Conservation (phyloP, 35 echinoderm and acorn worm genomes). For the Ophiothrix spiculata region DNA sequence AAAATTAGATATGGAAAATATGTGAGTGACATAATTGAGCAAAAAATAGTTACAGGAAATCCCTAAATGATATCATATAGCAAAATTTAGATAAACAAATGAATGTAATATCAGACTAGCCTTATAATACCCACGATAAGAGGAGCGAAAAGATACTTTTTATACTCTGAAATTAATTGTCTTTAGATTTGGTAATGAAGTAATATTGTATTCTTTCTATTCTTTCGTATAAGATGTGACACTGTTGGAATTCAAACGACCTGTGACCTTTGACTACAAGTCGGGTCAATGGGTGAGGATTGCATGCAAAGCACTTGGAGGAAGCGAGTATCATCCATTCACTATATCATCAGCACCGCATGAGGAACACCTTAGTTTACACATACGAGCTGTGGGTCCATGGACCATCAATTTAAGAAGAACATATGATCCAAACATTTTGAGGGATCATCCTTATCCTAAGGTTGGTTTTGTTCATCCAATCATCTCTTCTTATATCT, state of each 20-base stretch:
- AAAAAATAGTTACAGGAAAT: no score
- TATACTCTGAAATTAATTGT: no score
- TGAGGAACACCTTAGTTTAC: constrained; percentile 84
- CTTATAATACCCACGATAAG: no score
- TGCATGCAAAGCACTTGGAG: constrained; percentile 75
- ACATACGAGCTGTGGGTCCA: constrained; percentile 95
- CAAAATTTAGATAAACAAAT: no score
- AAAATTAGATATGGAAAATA: no score
- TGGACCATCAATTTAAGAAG: constrained; percentile 90
- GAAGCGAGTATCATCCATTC: constrained; percentile 95
- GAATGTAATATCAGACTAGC: no score
- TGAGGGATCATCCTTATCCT: constrained; percentile 85
- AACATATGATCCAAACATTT: constrained; percentile 88
- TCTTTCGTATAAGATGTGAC: constrained; percentile 61
- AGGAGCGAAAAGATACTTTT: no score
- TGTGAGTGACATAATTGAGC: no score
- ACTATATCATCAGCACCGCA: constrained; percentile 92
- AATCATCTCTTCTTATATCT: no score
- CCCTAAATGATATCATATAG: no score
- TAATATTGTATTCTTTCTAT: background rate
- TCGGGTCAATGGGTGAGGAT: constrained; percentile 98
- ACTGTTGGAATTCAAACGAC: constrained; percentile 85
- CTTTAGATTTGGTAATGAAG: no score
- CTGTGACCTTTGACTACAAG: constrained; percentile 94
- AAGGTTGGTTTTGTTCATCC: no score